A percentile compares a stretch with the other conserved stretches of the same genome.
phyloP scores from a whole-genome alignment of 2,888 invertebrate genomes.

The Unio delphinus region DNA sequence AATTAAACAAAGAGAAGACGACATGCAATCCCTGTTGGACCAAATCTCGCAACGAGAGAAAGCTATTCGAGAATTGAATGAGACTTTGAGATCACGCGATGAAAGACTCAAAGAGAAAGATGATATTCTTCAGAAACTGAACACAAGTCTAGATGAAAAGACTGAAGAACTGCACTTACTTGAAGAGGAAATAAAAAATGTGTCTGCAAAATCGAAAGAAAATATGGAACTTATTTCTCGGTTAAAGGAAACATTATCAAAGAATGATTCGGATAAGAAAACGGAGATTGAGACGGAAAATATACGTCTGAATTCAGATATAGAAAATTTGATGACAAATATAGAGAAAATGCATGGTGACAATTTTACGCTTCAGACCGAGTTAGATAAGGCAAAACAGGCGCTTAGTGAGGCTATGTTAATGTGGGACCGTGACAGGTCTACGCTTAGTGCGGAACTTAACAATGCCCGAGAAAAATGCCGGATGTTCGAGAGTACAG shows the following conservation, averaged over 20 bases:
- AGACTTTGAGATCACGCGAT: slow-evolving; percentile 56
- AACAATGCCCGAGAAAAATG: slow-evolving; percentile 48
- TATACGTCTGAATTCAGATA: slow-evolving; percentile 46
- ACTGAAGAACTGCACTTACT: slow-evolving; percentile 56
- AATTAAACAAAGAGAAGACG: slow-evolving; percentile 47
- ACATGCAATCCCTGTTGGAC: slow-evolving; percentile 50
- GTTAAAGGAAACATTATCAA: slow-evolving; percentile 39
- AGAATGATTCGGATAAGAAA: slow-evolving; percentile 35
- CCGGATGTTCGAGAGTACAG: slow-evolving; percentile 44
- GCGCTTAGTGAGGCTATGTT: slow-evolving; percentile 53
- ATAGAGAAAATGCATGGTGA: slow-evolving; percentile 53
- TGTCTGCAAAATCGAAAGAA: slow-evolving; percentile 47
- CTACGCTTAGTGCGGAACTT: slow-evolving; percentile 41
- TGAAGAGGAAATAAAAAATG: slow-evolving; percentile 54
- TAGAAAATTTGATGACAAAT: slow-evolving; percentile 52
- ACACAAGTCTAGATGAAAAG: slow-evolving; percentile 51
- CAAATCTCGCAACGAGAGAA: slow-evolving; percentile 59
- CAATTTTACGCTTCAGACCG: slow-evolving; percentile 45
- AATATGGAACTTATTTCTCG: slow-evolving; percentile 48
- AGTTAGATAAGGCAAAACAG: slow-evolving; percentile 50
- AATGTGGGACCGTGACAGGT: slow-evolving; percentile 53
- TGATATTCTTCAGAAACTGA: slow-evolving; percentile 56
- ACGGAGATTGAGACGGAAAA: slow-evolving; percentile 56
- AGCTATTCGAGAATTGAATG: slow-evolving; percentile 50
- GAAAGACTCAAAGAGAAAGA: slow-evolving; percentile 67